A percentile compares a stretch with the other conserved stretches of the same genome.
phyloP scores from a whole-genome alignment of 92 coral and sea anemone species.

The Porites divaricata region DNA sequence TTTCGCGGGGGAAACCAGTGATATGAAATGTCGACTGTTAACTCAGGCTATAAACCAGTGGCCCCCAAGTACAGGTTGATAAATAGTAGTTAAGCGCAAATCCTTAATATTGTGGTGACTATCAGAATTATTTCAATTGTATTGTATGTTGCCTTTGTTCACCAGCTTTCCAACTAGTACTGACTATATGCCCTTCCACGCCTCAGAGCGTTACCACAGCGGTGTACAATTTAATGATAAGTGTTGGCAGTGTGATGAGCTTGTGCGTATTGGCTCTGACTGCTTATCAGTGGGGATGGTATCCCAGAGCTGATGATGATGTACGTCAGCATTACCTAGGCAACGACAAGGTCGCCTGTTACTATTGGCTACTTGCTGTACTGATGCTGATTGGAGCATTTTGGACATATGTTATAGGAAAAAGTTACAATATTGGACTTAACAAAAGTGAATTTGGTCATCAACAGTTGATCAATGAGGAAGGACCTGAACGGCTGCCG shows the following conservation, averaged over 20 bases:
- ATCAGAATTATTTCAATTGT: too few relatives aligned
- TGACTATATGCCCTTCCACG: conserved; percentile 75
- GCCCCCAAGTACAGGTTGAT: too few relatives aligned
- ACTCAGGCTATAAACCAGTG: too few relatives aligned
- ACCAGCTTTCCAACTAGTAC: conserved; percentile 87
- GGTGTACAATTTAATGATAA: conserved; percentile 76
- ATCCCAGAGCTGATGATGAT: conserved; percentile 53
- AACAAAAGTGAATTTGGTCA: conserved; percentile 48
- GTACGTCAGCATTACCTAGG: conserved; percentile 59
- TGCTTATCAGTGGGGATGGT: conserved; percentile 67
- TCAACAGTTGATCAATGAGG: conserved; percentile 52
- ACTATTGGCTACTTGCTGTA: conserved; percentile 78
- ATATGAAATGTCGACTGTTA: too few relatives aligned
- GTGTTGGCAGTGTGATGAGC: conserved; percentile 81
- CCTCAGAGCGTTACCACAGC: conserved; percentile 90
- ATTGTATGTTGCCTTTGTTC: neutral
- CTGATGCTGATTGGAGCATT: conserved; percentile 46
- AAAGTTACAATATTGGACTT: conserved; percentile 61
- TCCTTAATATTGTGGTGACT: too few relatives aligned
- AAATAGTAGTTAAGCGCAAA: too few relatives aligned
- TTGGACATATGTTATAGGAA: conserved; percentile 50
- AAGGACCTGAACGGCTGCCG: conserved; percentile 12
- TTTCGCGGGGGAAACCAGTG: too few relatives aligned
- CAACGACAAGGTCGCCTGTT: conserved; percentile 65
- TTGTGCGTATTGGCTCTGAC: conserved; percentile 62